phyloP scores from a whole-genome alignment of 2,113 vertebrate genomes.

The Alethe diademata region DNA sequence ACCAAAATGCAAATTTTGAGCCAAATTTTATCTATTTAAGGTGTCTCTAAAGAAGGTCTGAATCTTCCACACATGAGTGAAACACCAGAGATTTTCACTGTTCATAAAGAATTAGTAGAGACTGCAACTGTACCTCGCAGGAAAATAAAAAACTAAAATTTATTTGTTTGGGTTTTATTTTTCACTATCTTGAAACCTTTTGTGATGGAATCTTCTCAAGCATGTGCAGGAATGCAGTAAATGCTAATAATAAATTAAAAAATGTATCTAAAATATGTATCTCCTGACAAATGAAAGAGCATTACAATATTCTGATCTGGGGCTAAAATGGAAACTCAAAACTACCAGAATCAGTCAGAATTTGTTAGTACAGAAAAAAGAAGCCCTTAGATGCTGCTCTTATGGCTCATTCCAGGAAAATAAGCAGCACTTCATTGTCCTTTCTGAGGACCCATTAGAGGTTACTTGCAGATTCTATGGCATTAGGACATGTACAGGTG shows the following conservation, averaged over 20 bases:
- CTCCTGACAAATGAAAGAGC: not conserved
- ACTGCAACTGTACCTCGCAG: not conserved
- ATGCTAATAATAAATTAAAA: not conserved
- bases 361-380: not conserved
- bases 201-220: not conserved
- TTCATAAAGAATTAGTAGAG: not conserved
- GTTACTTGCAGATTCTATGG: not conserved
- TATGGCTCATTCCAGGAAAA: not conserved
- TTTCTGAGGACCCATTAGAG: not conserved
- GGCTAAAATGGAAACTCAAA: not conserved
- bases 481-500: too few species aligned
- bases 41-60: not conserved
- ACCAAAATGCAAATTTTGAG: not conserved
- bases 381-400: fast-evolving
- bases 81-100: not conserved
- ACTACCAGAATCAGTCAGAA: not conserved
- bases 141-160: not conserved
- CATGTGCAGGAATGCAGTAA: not conserved
- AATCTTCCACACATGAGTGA: fast-evolving
- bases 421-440: not conserved
- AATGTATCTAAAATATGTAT: not conserved
- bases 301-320: not conserved
- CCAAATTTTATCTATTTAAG: not conserved
- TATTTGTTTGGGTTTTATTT: not conserved
- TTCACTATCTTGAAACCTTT: not conserved